phyloP scores from a whole-genome alignment of 2,797 vertebrate species.

The Sebastes matsubarae region DNA sequence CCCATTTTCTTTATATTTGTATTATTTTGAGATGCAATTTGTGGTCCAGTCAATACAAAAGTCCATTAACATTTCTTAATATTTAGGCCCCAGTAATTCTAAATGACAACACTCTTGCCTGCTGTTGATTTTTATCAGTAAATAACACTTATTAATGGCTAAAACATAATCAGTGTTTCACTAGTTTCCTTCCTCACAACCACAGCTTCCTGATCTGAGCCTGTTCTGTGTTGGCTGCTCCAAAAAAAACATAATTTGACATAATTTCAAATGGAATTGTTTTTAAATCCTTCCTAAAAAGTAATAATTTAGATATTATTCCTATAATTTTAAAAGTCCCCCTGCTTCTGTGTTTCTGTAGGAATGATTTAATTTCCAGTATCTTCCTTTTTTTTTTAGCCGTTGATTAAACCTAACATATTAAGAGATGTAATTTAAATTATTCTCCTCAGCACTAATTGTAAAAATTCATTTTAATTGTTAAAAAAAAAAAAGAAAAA shows the following conservation, averaged over 20 bases:
- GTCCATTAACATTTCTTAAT: background rate
- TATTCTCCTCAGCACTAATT: constrained; percentile 50
- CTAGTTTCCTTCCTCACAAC: background rate
- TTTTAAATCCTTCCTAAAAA: background rate
- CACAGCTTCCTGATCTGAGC: background rate
- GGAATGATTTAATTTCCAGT: constrained; percentile 9
- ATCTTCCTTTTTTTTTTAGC: background rate
- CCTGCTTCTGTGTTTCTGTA: constrained; percentile 20
- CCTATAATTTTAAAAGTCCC: background rate
- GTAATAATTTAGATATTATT: background rate
- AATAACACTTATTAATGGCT: background rate
- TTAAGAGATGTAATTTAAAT: constrained; percentile 36
- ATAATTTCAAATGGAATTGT: background rate
- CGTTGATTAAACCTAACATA: constrained; percentile 42
- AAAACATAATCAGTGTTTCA: background rate
- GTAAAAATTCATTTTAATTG: constrained; percentile 58
- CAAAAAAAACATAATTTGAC: background rate
- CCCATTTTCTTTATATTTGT: background rate
- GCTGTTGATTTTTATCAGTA: background rate
- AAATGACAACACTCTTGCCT: background rate
- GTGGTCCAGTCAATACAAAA: background rate
- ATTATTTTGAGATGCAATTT: background rate
- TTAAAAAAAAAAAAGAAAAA: background rate
- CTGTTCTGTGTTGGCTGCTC: background rate
- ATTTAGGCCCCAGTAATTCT: background rate